Conservation (phyloP, 1,140 invertebrate genomes). For the Lineus longissimus region DNA sequence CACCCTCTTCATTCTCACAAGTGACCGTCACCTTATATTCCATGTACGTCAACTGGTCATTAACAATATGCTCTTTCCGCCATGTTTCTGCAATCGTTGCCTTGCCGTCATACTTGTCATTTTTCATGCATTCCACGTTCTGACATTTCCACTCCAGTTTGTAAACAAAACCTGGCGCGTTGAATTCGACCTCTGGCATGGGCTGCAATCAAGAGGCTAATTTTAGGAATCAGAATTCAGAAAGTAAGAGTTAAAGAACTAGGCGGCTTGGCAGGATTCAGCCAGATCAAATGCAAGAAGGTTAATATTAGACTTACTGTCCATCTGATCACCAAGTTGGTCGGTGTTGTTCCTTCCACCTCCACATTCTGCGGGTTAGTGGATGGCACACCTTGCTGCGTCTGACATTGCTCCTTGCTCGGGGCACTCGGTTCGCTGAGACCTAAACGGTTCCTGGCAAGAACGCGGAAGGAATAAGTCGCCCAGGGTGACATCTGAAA, state of each 20-base stretch:
- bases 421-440: slow-evolving; percentile 78
- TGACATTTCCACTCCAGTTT: slow-evolving; percentile 66
- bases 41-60: slow-evolving; percentile 87
- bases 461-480: slow-evolving; percentile 93
- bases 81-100: slow-evolving; percentile 11
- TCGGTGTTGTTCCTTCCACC: slow-evolving; percentile 80
- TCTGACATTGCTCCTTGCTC: slow-evolving; percentile 73
- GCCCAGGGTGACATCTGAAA: slow-evolving; percentile 76
- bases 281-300: too few relatives aligned
- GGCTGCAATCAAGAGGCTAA: slow-evolving; percentile 62
- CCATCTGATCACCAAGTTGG: slow-evolving; percentile 92
- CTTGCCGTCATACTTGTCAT: neutral
- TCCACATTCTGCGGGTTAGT: slow-evolving; percentile 94
- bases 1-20: slow-evolving; percentile 85
- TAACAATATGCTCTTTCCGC: slow-evolving; percentile 63
- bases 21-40: slow-evolving; percentile 87
- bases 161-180: slow-evolving; percentile 90
- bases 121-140: neutral
- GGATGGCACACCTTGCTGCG: slow-evolving; percentile 80
- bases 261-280: too few relatives aligned
- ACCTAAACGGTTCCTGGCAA: slow-evolving; percentile 91
- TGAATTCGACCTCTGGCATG: slow-evolving; percentile 95
- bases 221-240: neutral
- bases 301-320: slow-evolving; percentile 63
- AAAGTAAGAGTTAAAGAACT: neutral